phyloP scores from a whole-genome alignment of 1,140 invertebrate species.

The Heliconius hewitsoni region DNA sequence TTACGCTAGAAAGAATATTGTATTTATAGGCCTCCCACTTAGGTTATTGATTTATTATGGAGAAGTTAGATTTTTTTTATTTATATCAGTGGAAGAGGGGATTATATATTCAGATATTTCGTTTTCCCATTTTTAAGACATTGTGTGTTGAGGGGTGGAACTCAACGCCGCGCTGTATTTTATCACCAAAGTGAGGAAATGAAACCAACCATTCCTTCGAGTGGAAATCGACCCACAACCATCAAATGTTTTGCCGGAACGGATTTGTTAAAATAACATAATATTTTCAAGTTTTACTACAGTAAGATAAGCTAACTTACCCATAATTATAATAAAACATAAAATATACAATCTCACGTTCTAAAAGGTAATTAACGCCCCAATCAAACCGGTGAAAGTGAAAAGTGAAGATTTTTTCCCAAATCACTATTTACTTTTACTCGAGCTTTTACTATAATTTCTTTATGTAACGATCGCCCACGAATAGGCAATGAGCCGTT shows the following conservation, averaged over 20 bases:
- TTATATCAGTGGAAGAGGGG: not conserved
- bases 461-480: not conserved
- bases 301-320: too few species aligned
- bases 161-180: not conserved
- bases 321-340: not conserved
- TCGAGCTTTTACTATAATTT: conserved; percentile 12
- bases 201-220: too few species aligned
- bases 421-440: conserved; percentile 5
- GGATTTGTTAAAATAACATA: too few species aligned
- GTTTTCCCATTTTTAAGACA: not conserved
- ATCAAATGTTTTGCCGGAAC: too few species aligned
- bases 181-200: too few species aligned
- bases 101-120: too few species aligned
- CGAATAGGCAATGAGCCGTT: not conserved
- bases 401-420: conserved; percentile 10
- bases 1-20: too few species aligned
- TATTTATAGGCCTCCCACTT: too few species aligned
- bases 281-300: too few species aligned
- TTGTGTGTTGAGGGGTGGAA: not conserved
- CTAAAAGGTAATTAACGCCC: not conserved
- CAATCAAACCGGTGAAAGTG: not conserved
- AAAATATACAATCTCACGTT: not conserved
- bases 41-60: too few species aligned
- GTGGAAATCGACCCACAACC: too few species aligned
- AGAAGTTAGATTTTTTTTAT: not conserved